phyloP scores from a whole-genome alignment of 2,113 vertebrate species.

The Dipodomys merriami region DNA sequence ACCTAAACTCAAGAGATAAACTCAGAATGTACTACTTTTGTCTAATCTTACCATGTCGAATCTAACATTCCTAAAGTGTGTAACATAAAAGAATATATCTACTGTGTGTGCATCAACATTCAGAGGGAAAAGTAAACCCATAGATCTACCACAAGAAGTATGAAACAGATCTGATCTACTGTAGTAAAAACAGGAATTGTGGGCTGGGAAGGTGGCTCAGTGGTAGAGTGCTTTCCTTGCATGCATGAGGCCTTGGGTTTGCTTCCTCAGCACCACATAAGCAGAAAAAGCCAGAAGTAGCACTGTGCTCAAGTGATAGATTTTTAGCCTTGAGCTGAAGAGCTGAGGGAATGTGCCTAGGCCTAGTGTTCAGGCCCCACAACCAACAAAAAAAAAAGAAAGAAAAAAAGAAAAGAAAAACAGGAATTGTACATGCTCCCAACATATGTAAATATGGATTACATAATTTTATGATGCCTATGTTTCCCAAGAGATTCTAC shows the following conservation, averaged over 20 bases:
- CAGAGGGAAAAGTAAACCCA: constrained; percentile 13
- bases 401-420: not conserved
- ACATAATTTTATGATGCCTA: not conserved
- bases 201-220: too few relatives aligned
- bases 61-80: not conserved
- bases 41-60: not conserved
- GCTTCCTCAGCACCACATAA: too few relatives aligned
- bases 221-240: too few relatives aligned
- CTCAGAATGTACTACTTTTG: not conserved
- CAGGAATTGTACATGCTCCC: not conserved
- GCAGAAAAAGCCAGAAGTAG: too few relatives aligned
- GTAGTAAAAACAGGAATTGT: not conserved
- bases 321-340: too few relatives aligned
- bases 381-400: too few relatives aligned
- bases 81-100: not conserved
- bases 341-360: too few relatives aligned
- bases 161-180: not conserved
- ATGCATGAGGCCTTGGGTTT: too few relatives aligned
- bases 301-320: too few relatives aligned
- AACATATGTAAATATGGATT: not conserved
- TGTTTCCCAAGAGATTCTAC: not conserved
- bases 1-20: not conserved
- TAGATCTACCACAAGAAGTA: not conserved
- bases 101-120: not conserved
- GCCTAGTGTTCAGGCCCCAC: too few relatives aligned